Percentiles rank a stretch among this genome's conserved stretches.
Evolutionary conservation across 1,140 invertebrate genomes (phyloP).

Genomic region (Pinna nobilis): DNA sequence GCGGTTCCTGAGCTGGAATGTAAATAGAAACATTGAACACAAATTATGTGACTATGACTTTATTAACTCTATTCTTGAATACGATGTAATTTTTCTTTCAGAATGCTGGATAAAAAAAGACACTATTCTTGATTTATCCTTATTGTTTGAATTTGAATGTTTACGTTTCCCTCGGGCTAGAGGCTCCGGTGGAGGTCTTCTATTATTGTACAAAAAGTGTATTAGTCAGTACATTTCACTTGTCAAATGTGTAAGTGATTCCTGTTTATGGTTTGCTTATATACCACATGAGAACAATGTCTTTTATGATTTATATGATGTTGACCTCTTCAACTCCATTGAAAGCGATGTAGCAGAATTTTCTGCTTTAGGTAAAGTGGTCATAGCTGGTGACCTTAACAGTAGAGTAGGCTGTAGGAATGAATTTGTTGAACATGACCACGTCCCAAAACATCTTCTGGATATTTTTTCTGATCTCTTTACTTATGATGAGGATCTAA

Average conservation of each 20-base stretch:
- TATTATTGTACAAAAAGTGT: background rate
- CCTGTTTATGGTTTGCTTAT: background rate
- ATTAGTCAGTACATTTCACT: background rate
- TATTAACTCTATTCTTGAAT: background rate
- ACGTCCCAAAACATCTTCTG: background rate
- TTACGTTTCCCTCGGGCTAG: background rate
- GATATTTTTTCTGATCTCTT: background rate
- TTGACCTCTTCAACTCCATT: background rate
- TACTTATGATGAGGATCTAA: background rate
- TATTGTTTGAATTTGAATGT: background rate
- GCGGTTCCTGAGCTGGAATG: background rate
- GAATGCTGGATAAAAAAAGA: conserved; percentile 2
- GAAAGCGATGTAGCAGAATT: background rate
- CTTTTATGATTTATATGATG: conserved; percentile 4
- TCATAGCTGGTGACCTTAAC: background rate
- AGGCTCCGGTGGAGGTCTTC: background rate
- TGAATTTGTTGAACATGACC: background rate
- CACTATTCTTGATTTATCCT: background rate
- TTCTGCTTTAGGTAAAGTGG: background rate
- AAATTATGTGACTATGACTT: background rate
- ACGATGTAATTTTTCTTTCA: background rate
- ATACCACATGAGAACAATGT: conserved; percentile 9
- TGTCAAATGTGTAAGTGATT: background rate
- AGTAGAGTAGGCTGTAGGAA: background rate
- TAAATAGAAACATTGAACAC: background rate